Evolutionary conservation across 2,113 vertebrate genomes (phyloP), one percentile per base, ranked within the genome.

Genomic region (Oplegnathus fasciatus): DNA sequence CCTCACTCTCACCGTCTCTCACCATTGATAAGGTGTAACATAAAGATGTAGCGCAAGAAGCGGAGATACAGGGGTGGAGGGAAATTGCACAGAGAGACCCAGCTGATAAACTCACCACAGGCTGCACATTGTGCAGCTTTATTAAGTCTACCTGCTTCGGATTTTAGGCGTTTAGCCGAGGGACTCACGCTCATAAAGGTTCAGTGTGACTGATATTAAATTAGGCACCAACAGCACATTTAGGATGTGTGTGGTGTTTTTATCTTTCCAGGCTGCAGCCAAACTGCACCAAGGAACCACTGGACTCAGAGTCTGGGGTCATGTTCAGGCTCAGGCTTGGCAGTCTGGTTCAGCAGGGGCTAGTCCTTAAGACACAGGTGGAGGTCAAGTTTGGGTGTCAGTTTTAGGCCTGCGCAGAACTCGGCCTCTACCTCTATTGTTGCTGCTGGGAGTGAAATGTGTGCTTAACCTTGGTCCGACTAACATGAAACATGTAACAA

Each of bases 71-170:
- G 70, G 67, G 67, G 28, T 34, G 55, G 48, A 68, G 62, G 34
- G 42, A 78, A 77, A 62, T 52, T 79, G 3, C 54, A n/a, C 60
- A 62, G n/a, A 17, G 32, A 75, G 75, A 48, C 40, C 50, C 42
- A 18, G 28, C 37, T 70, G 74, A 73, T 88, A 75, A 75, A 82
- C 74, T 40, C 61, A 10, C 20, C 60, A 30, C 46, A 69, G 44
- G 55, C 55, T 61, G 26, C 55, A 24, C 17, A 65, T 69, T 52
- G 9, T 60, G 55, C 40, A 26, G 13, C n/a, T 78, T 75, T 37
- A 71, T 46, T 60, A 30, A 52, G 30, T 67, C 34, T 15, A 1
- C 18, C 54, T 44, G 17, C 57, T 61, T 75, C 40, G 65, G 9
- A 75, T 68, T 72, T 13, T 3, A 32, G 28, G 32, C 37, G 2